Evolutionary conservation across 2,113 vertebrate genomes (phyloP).

Genomic region (Bos javanicus): DNA sequence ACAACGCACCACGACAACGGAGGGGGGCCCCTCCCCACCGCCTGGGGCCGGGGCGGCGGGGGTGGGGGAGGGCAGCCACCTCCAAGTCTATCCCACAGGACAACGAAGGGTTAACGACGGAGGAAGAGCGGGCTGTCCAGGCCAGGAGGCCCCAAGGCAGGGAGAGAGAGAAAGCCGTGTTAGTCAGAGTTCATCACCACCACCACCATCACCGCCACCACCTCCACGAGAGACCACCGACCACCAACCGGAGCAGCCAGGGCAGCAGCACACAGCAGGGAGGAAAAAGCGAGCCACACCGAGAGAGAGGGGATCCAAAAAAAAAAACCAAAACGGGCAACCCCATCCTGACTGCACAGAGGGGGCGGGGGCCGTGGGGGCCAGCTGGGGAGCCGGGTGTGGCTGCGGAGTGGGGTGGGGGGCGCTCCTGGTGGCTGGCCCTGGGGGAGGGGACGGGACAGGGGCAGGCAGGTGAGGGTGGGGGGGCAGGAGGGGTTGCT

Average conservation of each 20-base stretch:
- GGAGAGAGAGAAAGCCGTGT: conserved; percentile 81
- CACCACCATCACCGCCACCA: conserved; percentile 71
- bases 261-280: conserved; percentile 62
- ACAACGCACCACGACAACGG: conserved; percentile 76
- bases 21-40: conserved; percentile 71
- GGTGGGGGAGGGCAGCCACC: conserved; percentile 77
- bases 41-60: conserved; percentile 70
- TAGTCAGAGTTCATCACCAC: conserved; percentile 79
- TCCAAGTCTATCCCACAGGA: conserved; percentile 80
- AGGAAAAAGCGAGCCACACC: conserved; percentile 72
- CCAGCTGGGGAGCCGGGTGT: background rate
- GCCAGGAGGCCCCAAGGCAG: conserved; percentile 80
- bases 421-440: conserved; percentile 59
- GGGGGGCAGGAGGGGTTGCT: conserved; percentile 88
- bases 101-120: conserved; percentile 79
- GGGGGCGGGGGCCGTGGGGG: background rate
- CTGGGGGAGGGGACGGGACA: conserved; percentile 15
- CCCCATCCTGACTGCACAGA: conserved; percentile 75
- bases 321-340: conserved; percentile 79
- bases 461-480: conserved; percentile 36
- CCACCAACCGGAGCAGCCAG: conserved; percentile 60
- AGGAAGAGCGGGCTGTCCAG: conserved; percentile 80
- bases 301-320: conserved; percentile 66
- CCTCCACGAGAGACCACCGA: conserved; percentile 53
- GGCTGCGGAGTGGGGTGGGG: background rate